A percentile compares a stretch with the other conserved stretches of the same genome.
Evolutionary conservation across 2,113 vertebrate species (phyloP).

Genomic region (Lagopus muta): DNA sequence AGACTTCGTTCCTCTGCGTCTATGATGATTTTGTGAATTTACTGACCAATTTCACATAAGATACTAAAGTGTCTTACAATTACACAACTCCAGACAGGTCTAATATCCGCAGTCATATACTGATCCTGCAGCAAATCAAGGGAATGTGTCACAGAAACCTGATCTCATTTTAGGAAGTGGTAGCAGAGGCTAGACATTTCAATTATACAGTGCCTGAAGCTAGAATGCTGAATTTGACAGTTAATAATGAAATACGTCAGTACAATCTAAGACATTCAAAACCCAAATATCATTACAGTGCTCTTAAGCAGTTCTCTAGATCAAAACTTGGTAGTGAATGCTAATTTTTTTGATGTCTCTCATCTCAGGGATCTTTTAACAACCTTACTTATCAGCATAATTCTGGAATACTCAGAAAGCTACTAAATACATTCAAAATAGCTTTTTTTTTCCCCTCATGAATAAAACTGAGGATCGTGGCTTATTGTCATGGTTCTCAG

Average conservation of each 20-base stretch:
- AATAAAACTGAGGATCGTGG: neutral
- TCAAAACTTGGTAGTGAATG: neutral
- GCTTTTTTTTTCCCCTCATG: neutral
- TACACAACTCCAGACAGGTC: neutral
- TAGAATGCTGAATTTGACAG: neutral
- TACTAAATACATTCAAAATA: neutral
- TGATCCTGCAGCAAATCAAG: neutral
- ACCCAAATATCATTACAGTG: neutral
- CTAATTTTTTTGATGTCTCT: neutral
- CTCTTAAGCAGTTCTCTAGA: neutral
- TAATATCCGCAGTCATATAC: neutral
- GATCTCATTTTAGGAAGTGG: neutral
- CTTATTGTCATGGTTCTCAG: neutral
- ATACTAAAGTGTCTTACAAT: neutral
- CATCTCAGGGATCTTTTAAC: neutral
- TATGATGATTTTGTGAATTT: neutral
- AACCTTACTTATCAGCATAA: neutral
- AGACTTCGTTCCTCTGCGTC: neutral
- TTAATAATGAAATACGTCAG: neutral
- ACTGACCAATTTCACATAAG: neutral
- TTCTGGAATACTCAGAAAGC: neutral
- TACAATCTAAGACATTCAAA: neutral
- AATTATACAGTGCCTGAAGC: neutral
- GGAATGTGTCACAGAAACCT: neutral
- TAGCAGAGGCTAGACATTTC: neutral